phyloP scores from a whole-genome alignment of 2,113 vertebrate genomes.

The Osmerus mordax region DNA sequence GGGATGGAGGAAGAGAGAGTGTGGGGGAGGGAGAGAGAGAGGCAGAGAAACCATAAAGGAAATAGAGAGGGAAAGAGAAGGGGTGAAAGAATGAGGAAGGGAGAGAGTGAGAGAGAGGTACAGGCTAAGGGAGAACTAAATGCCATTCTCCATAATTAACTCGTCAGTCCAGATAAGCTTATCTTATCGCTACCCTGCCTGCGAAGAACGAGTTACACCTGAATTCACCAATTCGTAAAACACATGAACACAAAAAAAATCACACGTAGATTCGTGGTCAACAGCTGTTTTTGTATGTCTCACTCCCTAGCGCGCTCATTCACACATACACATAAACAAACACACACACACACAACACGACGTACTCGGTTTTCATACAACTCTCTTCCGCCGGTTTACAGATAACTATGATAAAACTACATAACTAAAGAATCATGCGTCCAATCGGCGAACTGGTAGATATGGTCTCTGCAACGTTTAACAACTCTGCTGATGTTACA shows the following conservation, averaged over 20 bases:
- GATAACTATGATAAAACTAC: too few species aligned
- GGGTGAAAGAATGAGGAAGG: not conserved
- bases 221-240: not conserved
- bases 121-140: not conserved
- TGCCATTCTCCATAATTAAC: too few species aligned
- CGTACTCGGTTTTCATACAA: too few species aligned
- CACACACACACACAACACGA: not conserved
- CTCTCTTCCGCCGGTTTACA: too few species aligned
- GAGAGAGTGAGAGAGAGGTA: not conserved
- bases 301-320: not conserved
- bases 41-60: too few species aligned
- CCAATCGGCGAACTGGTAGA: too few species aligned
- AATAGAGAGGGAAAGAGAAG: not conserved
- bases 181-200: not conserved
- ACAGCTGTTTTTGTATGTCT: too few species aligned
- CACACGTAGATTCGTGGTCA: too few species aligned
- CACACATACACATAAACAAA: not conserved
- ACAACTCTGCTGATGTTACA: not conserved
- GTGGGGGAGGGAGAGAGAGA: not conserved
- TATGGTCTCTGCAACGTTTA: too few species aligned
- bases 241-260: too few species aligned
- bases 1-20: not conserved
- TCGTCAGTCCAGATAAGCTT: not conserved
- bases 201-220: not conserved
- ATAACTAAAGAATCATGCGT: too few species aligned